These are phyloP conservation scores for Drosophila anomalata DNA, from an alignment of 2,888 invertebrate species.

Conservation along the genomic window DNA sequence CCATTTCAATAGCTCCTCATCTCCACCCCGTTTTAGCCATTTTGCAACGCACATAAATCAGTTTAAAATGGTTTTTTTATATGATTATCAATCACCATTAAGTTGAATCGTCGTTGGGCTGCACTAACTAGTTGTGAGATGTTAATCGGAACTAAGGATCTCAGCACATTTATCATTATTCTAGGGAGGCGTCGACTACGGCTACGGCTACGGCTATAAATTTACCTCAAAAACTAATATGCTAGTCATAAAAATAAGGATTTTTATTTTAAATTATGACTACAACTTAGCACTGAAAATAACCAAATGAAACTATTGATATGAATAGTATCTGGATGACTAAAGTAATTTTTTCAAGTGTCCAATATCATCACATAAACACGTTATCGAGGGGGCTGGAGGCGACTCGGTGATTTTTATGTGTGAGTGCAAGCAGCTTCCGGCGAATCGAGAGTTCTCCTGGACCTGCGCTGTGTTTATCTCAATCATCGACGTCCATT, in stretches of 20 bases:
- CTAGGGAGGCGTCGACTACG: constrained; percentile 65
- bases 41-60: constrained; percentile 29
- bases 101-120: constrained; percentile 43
- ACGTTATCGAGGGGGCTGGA: constrained; percentile 24
- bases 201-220: constrained; percentile 68
- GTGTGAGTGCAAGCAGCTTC: constrained; percentile 62
- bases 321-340: too few species aligned
- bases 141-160: constrained; percentile 58
- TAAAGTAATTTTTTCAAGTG: constrained; percentile 3
- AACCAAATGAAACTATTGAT: too few species aligned
- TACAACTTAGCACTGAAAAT: constrained; percentile 33
- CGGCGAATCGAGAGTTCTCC: constrained; percentile 58
- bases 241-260: constrained; percentile 57
- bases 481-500: constrained; percentile 72
- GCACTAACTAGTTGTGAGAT: constrained; percentile 49
- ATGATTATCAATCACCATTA: constrained; percentile 66
- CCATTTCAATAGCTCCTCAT: not conserved
- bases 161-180: constrained; percentile 66
- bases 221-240: constrained; percentile 59
- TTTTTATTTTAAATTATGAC: constrained; percentile 51
- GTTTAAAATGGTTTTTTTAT: constrained; percentile 31
- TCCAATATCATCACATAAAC: constrained; percentile 9
- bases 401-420: constrained; percentile 30
- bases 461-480: constrained; percentile 67
- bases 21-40: constrained; percentile 14